These are phyloP conservation scores for Poecilobothrus nobilitatus DNA, from an alignment of 2,888 invertebrate species.

Conservation along the genomic window DNA sequence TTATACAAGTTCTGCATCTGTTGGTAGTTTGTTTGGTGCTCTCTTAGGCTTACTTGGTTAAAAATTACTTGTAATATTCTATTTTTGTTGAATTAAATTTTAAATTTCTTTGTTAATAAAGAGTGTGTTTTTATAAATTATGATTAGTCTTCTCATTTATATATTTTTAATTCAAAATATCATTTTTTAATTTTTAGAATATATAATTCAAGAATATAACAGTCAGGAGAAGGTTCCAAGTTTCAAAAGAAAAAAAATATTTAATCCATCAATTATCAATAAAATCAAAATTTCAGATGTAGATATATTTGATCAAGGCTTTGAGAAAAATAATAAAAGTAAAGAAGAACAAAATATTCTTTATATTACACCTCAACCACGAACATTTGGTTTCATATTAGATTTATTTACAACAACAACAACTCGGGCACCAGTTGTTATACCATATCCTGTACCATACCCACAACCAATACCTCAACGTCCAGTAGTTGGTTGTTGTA, in stretches of 20 bases:
- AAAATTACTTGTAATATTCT: neutral
- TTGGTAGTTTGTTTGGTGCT: neutral
- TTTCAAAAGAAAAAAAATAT: neutral
- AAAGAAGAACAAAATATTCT: neutral
- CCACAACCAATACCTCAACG: neutral
- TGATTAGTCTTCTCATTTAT: neutral
- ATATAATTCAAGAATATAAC: neutral
- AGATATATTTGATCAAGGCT: neutral
- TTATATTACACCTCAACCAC: neutral
- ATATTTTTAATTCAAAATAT: no score
- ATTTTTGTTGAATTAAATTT: neutral
- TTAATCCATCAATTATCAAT: neutral
- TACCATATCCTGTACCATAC: neutral
- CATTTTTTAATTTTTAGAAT: neutral
- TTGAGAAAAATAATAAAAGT: neutral
- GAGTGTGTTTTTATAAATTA: neutral
- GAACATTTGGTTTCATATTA: neutral
- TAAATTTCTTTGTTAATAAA: neutral
- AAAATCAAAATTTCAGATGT: neutral
- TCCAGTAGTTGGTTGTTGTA: neutral
- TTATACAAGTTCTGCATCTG: neutral
- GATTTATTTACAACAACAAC: constrained; percentile 4
- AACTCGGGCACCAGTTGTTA: neutral
- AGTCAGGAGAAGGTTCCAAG: neutral
- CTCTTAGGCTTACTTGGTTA: neutral